Conservation (phyloP, 2,888 invertebrate species). For the Teinopalpus imperialis region DNA sequence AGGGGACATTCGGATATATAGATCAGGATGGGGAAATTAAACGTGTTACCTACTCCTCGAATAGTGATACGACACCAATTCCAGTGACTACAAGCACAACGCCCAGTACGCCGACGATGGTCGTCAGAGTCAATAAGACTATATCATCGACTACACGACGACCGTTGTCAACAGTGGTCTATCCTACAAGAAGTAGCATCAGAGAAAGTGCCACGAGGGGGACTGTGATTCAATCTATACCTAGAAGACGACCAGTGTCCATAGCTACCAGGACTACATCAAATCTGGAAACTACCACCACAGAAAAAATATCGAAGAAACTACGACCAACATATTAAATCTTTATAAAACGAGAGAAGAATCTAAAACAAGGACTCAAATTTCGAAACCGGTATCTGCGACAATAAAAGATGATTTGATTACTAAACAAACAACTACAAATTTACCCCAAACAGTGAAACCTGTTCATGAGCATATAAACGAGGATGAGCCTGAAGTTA, state of each 20-base stretch:
- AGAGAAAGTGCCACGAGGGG: conserved; percentile 74
- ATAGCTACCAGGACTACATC: conserved; percentile 55
- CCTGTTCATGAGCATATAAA: conserved; percentile 77
- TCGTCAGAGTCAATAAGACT: conserved; percentile 71
- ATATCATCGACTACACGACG: conserved; percentile 79
- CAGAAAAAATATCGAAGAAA: conserved; percentile 52
- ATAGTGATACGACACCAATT: conserved; percentile 71
- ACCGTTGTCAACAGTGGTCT: conserved; percentile 71
- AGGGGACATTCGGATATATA: conserved; percentile 91
- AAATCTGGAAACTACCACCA: conserved; percentile 49
- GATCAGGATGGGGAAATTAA: conserved; percentile 90
- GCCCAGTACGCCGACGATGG: conserved; percentile 66
- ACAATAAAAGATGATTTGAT: conserved; percentile 57
- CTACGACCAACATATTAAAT: conserved; percentile 58
- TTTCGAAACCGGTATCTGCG: conserved; percentile 58
- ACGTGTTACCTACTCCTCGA: conserved; percentile 87
- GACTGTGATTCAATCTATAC: conserved; percentile 85
- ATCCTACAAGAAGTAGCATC: conserved; percentile 74
- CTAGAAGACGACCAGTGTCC: conserved; percentile 72
- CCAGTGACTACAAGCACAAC: conserved; percentile 60
- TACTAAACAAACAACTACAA: conserved; percentile 67
- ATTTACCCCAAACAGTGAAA: conserved; percentile 65
- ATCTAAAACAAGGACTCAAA: conserved; percentile 56
- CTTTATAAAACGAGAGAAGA: conserved; percentile 61
- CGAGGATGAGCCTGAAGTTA: conserved; percentile 63